These are phyloP conservation scores for Saccopteryx leptura DNA, from an alignment of 2,113 vertebrate species.

Conservation along the genomic window DNA sequence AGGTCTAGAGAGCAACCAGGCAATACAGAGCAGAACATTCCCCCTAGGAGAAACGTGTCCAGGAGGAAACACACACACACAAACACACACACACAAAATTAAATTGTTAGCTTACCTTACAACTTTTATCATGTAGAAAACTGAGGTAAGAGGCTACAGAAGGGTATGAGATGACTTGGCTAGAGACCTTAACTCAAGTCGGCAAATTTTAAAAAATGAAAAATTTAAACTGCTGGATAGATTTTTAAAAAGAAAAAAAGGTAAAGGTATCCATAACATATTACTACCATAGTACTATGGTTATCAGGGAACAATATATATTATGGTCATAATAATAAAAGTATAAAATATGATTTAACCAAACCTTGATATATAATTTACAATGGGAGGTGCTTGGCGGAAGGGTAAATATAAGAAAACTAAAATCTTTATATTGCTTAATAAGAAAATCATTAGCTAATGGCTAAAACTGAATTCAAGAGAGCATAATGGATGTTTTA, in stretches of 20 bases:
- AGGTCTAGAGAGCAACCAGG: neutral
- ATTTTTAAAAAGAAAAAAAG: neutral
- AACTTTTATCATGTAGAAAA: slow-evolving; percentile 52
- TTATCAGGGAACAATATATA: slow-evolving; percentile 33
- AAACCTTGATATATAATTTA: slow-evolving; percentile 20
- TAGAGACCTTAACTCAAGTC: slow-evolving; percentile 14
- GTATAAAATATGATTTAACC: neutral
- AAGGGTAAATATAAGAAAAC: neutral
- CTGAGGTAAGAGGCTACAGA: neutral
- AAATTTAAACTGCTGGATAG: neutral
- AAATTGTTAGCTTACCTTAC: slow-evolving; percentile 24
- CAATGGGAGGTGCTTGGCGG: neutral
- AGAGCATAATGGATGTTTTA: neutral
- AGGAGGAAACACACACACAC: neutral
- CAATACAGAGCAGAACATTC: neutral
- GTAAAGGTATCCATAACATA: neutral
- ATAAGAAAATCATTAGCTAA: slow-evolving; percentile 55
- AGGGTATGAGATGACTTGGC: slow-evolving; percentile 21
- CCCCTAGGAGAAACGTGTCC: slow-evolving; percentile 25
- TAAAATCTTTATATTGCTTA: neutral
- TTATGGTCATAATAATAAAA: slow-evolving; percentile 16
- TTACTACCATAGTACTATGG: neutral
- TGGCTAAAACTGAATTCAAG: slow-evolving; percentile 46
- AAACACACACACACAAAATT: neutral
- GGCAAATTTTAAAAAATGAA: neutral